These are phyloP conservation scores for Tapirus terrestris DNA, from an alignment of 2,113 vertebrate genomes.

Conservation along the genomic window DNA sequence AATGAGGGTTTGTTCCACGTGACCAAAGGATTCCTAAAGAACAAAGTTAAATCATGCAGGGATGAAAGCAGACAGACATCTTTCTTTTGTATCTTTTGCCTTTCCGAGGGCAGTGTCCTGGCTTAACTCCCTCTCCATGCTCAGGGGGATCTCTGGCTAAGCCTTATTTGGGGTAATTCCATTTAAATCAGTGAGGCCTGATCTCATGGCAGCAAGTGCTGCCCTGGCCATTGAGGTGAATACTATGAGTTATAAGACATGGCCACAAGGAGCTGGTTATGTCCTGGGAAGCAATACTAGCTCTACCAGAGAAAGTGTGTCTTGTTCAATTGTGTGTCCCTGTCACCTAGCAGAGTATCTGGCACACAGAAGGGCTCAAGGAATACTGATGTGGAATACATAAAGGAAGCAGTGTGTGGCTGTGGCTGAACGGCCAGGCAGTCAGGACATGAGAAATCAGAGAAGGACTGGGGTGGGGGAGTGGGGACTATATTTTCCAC, in stretches of 20 bases:
- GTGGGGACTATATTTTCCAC: background rate
- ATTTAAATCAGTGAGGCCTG: background rate
- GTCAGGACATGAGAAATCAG: background rate
- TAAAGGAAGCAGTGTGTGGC: background rate
- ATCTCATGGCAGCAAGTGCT: background rate
- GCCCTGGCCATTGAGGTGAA: background rate
- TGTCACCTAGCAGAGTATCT: background rate
- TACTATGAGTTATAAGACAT: rapidly evolving
- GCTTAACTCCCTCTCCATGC: background rate
- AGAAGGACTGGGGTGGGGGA: background rate
- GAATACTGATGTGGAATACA: background rate
- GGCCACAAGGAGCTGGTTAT: background rate
- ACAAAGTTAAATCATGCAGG: background rate
- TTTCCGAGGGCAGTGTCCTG: background rate
- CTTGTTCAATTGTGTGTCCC: background rate
- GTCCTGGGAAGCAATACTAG: background rate
- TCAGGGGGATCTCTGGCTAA: background rate
- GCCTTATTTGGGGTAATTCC: background rate
- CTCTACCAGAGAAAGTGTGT: background rate
- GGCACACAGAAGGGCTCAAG: background rate
- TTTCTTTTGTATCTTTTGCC: background rate
- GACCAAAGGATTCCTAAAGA: background rate
- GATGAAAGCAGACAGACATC: background rate
- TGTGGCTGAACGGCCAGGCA: background rate
- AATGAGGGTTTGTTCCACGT: background rate